Evolutionary conservation across 2,888 invertebrate genomes (phyloP).

Genomic region (Synanthedon myopaeformis): DNA sequence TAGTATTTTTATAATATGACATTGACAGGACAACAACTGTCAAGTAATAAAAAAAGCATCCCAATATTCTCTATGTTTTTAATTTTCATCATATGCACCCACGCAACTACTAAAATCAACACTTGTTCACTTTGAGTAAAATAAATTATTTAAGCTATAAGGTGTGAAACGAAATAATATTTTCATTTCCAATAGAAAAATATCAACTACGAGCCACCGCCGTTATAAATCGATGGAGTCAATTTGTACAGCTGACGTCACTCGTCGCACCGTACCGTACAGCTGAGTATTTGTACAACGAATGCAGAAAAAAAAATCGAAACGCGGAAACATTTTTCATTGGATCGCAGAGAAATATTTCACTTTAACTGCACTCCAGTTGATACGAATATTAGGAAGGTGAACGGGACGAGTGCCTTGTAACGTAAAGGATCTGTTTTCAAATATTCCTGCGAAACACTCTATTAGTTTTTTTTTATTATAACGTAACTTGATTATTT

Average conservation of each 20-base stretch:
- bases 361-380: conserved; percentile 3
- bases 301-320: neutral
- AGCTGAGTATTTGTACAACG: neutral
- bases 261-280: neutral
- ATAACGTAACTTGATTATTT: too few species aligned
- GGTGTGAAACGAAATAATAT: neutral
- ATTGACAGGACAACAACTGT: too few species aligned
- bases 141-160: neutral
- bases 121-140: too few species aligned
- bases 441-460: too few species aligned
- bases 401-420: too few species aligned
- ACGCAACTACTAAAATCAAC: too few species aligned
- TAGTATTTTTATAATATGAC: too few species aligned
- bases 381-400: neutral
- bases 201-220: neutral
- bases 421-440: too few species aligned
- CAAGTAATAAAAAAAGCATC: too few species aligned
- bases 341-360: conserved; percentile 2
- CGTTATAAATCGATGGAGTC: neutral
- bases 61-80: too few species aligned
- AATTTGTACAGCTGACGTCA: neutral
- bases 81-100: too few species aligned
- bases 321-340: conserved; percentile 2
- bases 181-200: neutral
- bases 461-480: too few species aligned